Conservation (phyloP, 2,797 vertebrate genomes). For the Eulemur coronatus region DNA sequence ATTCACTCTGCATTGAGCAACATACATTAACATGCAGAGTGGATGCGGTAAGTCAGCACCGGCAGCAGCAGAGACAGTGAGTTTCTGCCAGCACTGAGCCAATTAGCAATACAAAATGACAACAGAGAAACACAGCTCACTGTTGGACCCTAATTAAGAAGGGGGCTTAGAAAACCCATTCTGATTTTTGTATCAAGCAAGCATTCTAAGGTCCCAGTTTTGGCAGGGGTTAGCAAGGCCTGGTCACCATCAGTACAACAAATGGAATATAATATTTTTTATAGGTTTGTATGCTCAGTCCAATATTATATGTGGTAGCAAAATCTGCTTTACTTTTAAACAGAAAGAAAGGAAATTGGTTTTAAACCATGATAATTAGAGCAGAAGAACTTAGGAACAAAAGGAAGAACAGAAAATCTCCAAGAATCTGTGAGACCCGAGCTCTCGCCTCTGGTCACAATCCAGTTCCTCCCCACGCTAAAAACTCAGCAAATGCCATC, state of each 20-base stretch:
- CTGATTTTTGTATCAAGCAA: slow-evolving; percentile 1
- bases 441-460: background rate
- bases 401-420: background rate
- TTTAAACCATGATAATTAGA: background rate
- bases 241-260: background rate
- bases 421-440: background rate
- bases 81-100: background rate
- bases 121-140: slow-evolving; percentile 18
- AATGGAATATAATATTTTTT: background rate
- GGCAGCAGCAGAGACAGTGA: background rate
- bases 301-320: background rate
- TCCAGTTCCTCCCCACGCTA: background rate
- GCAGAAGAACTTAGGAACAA: background rate
- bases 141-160: slow-evolving; percentile 5
- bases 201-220: background rate
- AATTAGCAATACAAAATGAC: slow-evolving; percentile 60
- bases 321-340: background rate
- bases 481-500: background rate
- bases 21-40: slow-evolving; percentile 48
- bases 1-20: background rate
- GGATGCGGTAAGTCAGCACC: background rate
- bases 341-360: background rate
- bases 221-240: too few relatives aligned
- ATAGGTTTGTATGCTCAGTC: background rate
- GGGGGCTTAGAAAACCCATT: background rate